These are phyloP conservation scores for Melipona bicolor DNA, from an alignment of 2,888 invertebrate genomes.

Conservation along the genomic window DNA sequence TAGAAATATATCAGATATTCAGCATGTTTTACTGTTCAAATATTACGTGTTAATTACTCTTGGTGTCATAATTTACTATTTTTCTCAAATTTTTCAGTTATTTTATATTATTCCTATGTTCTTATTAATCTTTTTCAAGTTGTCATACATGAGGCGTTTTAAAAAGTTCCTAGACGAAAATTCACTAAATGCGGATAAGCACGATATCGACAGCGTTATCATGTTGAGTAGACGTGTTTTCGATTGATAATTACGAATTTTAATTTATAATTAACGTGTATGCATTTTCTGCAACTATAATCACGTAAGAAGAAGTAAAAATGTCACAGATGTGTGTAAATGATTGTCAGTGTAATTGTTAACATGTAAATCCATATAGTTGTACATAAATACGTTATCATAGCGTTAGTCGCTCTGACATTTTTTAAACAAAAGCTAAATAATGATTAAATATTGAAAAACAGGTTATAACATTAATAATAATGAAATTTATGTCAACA, in stretches of 20 bases:
- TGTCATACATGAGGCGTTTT: neutral
- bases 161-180: slow-evolving; percentile 23
- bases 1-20: neutral
- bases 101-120: neutral
- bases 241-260: slow-evolving; percentile 12
- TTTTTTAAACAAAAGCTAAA: slow-evolving; percentile 3
- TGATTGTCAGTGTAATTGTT: neutral
- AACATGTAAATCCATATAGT: neutral
- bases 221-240: neutral
- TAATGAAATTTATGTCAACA: neutral
- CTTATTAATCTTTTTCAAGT: neutral
- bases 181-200: neutral
- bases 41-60: neutral
- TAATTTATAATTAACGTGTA: slow-evolving; percentile 30
- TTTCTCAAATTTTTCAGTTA: neutral
- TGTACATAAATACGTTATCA: neutral
- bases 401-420: neutral
- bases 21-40: neutral
- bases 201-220: neutral
- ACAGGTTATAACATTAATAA: slow-evolving; percentile 7
- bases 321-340: slow-evolving; percentile 7
- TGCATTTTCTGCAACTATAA: slow-evolving; percentile 13
- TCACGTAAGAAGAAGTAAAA: slow-evolving; percentile 33
- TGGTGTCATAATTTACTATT: neutral
- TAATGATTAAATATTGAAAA: slow-evolving; percentile 17